Conservation (phyloP, 1,140 invertebrate genomes). For the Bactericera cockerelli region DNA sequence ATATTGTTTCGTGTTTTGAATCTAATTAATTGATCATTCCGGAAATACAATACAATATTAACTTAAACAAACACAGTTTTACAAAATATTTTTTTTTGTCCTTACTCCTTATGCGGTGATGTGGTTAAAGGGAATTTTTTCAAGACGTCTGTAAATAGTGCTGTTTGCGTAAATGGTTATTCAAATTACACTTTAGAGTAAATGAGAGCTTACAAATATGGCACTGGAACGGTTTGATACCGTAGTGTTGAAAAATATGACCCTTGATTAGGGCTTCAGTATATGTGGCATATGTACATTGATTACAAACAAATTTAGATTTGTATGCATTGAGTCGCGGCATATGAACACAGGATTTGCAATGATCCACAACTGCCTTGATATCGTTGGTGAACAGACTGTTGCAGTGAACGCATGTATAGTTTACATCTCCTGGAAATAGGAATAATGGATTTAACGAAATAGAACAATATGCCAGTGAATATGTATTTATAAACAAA, state of each 20-base stretch:
- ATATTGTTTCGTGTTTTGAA: background rate
- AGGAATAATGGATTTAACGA: too few relatives aligned
- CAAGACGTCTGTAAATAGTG: background rate
- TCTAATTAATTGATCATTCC: background rate
- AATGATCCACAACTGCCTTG: background rate
- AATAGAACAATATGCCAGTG: too few relatives aligned
- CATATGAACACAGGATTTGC: background rate
- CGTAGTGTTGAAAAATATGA: background rate
- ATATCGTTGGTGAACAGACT: background rate
- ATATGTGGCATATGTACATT: background rate
- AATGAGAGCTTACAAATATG: background rate
- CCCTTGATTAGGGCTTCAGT: background rate
- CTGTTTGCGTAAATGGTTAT: background rate
- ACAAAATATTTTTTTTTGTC: background rate
- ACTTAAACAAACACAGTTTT: background rate
- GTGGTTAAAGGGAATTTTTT: too few relatives aligned
- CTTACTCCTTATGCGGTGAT: background rate
- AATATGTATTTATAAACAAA: background rate
- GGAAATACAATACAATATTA: background rate
- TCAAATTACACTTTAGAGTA: background rate
- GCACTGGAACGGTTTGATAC: constrained; percentile 1
- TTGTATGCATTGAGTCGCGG: background rate
- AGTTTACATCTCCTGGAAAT: background rate
- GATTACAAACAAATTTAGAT: background rate
- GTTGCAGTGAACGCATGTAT: background rate